Evolutionary conservation across 2,797 vertebrate species (phyloP).

Genomic region (Adrianichthys oophorus): DNA sequence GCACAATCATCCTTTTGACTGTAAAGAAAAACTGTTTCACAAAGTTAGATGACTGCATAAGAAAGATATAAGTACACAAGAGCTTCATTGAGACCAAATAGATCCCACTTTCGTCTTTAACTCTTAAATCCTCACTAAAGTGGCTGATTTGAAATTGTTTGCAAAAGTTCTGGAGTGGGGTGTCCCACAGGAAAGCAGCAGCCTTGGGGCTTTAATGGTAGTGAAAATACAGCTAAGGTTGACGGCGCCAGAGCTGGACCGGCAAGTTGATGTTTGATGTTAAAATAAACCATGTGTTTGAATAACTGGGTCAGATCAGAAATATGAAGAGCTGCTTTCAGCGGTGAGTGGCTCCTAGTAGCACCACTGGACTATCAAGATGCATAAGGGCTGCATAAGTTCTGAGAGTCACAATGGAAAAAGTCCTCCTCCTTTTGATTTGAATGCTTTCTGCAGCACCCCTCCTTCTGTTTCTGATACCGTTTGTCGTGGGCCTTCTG

Average conservation of each 20-base stretch:
- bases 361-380: conserved; percentile 14
- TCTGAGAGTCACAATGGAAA: conserved; percentile 19
- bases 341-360: conserved; percentile 24
- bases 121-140: conserved; percentile 41
- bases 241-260: conserved; percentile 11
- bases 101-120: conserved; percentile 57
- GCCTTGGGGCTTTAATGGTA: conserved; percentile 26
- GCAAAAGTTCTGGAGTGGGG: conserved; percentile 19
- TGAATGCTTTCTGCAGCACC: not conserved
- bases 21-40: conserved; percentile 12
- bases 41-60: conserved; percentile 7
- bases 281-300: conserved; percentile 65
- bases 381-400: conserved; percentile 12
- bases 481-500: conserved; percentile 2
- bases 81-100: conserved; percentile 55
- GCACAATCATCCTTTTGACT: conserved; percentile 5
- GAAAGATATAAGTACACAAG: conserved; percentile 32
- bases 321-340: conserved; percentile 47
- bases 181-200: conserved; percentile 19
- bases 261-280: conserved; percentile 49
- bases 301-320: conserved; percentile 60
- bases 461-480: not conserved
- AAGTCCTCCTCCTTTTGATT: conserved; percentile 10
- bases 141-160: conserved; percentile 22
- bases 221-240: conserved; percentile 34